These are phyloP conservation scores for Zhuqinia jingwanae DNA, from an alignment of 2,888 invertebrate genomes.

Conservation along the genomic window DNA sequence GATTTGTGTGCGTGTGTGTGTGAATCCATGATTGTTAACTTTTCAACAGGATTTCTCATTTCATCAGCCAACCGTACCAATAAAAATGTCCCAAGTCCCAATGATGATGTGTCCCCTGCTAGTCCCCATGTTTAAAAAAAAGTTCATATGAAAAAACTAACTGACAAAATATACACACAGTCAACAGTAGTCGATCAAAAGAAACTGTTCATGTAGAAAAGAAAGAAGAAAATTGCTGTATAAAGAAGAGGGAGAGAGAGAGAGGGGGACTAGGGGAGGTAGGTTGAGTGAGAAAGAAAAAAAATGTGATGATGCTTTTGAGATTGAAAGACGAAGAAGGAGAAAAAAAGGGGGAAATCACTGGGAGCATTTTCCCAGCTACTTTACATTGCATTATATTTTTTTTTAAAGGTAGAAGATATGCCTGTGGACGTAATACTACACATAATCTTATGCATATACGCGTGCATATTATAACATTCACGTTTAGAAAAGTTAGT, in stretches of 20 bases:
- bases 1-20: neutral
- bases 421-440: neutral
- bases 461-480: neutral
- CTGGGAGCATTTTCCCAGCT: conserved; percentile 3
- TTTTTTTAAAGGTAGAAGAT: neutral
- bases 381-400: neutral
- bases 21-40: conserved; percentile 52
- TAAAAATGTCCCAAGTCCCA: conserved; percentile 14
- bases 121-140: conserved; percentile 21
- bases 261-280: too few relatives aligned
- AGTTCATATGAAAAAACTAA: conserved; percentile 39
- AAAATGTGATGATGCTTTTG: conserved; percentile 29
- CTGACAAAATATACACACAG: conserved; percentile 13
- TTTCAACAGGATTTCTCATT: conserved; percentile 53
- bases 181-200: conserved; percentile 31
- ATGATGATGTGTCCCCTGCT: conserved; percentile 17
- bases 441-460: neutral
- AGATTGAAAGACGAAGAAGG: neutral
- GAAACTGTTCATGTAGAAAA: conserved; percentile 36
- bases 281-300: neutral
- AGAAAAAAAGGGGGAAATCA: neutral
- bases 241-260: conserved; percentile 6
- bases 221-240: conserved; percentile 30
- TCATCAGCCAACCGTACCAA: conserved; percentile 12
- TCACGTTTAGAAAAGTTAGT: neutral